These are phyloP conservation scores for Bos javanicus DNA, from an alignment of 2,113 vertebrate species.

Conservation along the genomic window DNA sequence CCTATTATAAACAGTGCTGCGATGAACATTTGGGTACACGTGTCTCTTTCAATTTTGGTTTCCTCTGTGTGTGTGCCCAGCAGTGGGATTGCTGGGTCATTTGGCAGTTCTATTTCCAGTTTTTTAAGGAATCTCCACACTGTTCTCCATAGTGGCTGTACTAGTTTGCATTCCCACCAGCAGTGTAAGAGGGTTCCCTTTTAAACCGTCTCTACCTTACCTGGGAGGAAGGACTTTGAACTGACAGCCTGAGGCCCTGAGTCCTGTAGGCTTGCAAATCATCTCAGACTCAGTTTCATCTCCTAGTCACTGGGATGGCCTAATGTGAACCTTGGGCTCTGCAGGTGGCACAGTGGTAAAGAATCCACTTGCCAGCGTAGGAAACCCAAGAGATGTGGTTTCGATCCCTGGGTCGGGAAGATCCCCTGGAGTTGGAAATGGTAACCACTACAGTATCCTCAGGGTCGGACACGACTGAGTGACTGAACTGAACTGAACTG, in stretches of 20 bases:
- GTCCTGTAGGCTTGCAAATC: not conserved
- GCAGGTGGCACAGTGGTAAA: fast-evolving
- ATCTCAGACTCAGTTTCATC: not conserved
- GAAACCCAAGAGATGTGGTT: not conserved
- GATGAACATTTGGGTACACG: no score
- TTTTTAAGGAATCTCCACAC: no score
- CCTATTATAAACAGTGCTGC: no score
- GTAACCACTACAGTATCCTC: not conserved
- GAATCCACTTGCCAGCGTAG: not conserved
- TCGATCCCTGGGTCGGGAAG: not conserved
- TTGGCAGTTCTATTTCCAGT: no score
- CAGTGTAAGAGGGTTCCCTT: no score
- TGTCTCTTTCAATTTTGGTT: no score
- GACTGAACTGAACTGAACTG: no score
- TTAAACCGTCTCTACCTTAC: not conserved
- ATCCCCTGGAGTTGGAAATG: not conserved
- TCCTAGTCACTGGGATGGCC: not conserved
- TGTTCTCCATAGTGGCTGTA: no score
- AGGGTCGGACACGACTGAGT: fast-evolving
- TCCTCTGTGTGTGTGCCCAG: no score
- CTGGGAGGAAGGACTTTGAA: no score
- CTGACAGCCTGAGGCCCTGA: not conserved
- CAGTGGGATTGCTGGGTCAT: no score
- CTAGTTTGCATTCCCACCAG: no score
- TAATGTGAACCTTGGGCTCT: not conserved